Evolutionary conservation across 37 sponge, comb jelly and placozoan species (phyloP).

Genomic region (Oscarella lobularis): DNA sequence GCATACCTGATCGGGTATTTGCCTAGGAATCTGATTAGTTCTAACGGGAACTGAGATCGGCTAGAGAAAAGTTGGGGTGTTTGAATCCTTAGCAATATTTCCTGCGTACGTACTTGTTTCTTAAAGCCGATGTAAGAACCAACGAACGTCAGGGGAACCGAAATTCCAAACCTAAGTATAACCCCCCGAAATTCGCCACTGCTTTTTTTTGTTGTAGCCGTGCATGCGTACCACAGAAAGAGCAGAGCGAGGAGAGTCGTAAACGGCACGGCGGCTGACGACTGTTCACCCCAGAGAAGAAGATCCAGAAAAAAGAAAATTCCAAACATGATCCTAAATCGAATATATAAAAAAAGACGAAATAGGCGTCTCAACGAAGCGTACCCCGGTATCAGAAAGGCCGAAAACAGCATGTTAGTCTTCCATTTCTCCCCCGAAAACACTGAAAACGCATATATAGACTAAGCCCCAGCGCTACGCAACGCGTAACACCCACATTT

Average conservation of each 20-base stretch:
- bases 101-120: constrained; percentile 41
- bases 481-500: constrained; percentile 51
- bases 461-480: no score
- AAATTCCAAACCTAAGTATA: constrained; percentile 80
- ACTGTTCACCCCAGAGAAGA: constrained; percentile 77
- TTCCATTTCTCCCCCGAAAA: constrained; percentile 96
- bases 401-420: constrained; percentile 62
- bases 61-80: constrained; percentile 28
- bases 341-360: not conserved
- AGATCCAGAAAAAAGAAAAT: constrained; percentile 85
- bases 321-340: constrained; percentile 46
- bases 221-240: constrained; percentile 53
- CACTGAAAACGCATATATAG: no score
- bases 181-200: no score
- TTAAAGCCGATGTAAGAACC: constrained; percentile 93
- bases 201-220: no score
- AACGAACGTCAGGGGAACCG: constrained; percentile 90
- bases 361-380: constrained; percentile 14
- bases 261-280: constrained; percentile 96
- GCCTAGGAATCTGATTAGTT: constrained; percentile 96
- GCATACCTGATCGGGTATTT: constrained; percentile 89
- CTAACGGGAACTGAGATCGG: constrained; percentile 61
- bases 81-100: no score
- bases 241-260: constrained; percentile 84
- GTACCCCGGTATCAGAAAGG: constrained; percentile 77